phyloP scores from a whole-genome alignment of 2,113 vertebrate genomes.

The Pseudorasbora parva region DNA sequence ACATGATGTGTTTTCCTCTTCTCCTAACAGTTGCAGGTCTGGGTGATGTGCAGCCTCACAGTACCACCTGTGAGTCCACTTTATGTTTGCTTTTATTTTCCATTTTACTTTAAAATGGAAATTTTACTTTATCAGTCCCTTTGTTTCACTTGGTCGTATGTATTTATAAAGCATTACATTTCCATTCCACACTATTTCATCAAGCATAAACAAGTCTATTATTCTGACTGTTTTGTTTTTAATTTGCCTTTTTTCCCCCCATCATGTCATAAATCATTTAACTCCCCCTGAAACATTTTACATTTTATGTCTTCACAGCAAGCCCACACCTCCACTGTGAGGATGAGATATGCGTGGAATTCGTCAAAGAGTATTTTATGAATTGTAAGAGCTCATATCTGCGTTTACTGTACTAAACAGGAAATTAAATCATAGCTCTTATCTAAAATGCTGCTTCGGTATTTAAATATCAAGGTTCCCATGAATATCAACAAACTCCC shows the following conservation, averaged over 20 bases:
- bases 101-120: constrained; percentile 14
- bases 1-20: constrained; percentile 1
- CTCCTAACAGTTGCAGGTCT: constrained; percentile 80
- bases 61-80: constrained; percentile 59
- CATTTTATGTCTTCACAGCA: constrained; percentile 61
- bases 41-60: constrained; percentile 85
- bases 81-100: constrained; percentile 9
- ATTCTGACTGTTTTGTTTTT: background rate
- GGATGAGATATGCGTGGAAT: constrained; percentile 67
- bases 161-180: background rate
- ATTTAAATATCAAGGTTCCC: background rate
- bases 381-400: constrained; percentile 64
- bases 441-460: background rate
- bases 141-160: background rate
- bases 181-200: background rate
- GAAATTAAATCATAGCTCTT: background rate
- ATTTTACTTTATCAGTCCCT: background rate
- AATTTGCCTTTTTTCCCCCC: background rate
- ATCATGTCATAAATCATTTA: constrained; percentile 38
- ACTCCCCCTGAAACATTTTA: background rate
- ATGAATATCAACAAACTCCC: too few species aligned
- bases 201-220: background rate
- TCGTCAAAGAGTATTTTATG: constrained; percentile 68
- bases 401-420: background rate
- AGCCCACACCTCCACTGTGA: constrained; percentile 63